Percentiles rank a stretch among this genome's conserved stretches.
Evolutionary conservation across 2,888 invertebrate genomes (phyloP).

Genomic region (Maniola hyperantus): DNA sequence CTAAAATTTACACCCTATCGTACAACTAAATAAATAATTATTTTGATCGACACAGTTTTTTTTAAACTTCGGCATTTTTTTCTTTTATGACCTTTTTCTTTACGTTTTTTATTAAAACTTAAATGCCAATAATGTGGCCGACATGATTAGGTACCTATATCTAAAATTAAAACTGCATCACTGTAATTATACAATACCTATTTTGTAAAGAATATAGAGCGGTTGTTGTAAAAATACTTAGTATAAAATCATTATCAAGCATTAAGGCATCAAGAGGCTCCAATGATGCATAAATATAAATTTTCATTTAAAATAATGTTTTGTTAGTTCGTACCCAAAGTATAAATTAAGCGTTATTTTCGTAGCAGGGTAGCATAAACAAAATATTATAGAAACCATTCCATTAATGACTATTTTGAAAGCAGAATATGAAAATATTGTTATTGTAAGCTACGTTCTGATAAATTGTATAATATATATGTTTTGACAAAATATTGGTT

Average conservation of each 20-base stretch:
- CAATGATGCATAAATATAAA: too few species aligned
- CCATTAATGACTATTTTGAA: neutral
- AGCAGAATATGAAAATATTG: neutral
- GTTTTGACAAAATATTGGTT: neutral
- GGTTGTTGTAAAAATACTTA: neutral
- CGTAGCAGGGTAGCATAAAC: neutral
- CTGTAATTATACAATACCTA: neutral
- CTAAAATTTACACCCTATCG: too few species aligned
- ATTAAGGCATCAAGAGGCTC: too few species aligned
- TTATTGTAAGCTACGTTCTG: neutral
- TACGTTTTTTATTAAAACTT: too few species aligned
- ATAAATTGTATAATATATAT: too few species aligned
- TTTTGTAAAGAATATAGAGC: neutral
- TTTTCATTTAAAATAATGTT: neutral
- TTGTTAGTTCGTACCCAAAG: neutral
- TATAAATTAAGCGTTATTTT: neutral
- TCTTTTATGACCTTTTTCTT: too few species aligned
- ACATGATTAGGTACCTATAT: neutral
- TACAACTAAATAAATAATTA: too few species aligned
- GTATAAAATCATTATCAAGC: too few species aligned
- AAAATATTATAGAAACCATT: neutral
- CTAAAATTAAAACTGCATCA: neutral
- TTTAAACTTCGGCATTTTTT: too few species aligned
- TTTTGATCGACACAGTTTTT: too few species aligned
- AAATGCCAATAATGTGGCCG: too few species aligned